Base-by-base conservation (phyloP, 2,888 invertebrate species). In the Altica lythri region DNA sequence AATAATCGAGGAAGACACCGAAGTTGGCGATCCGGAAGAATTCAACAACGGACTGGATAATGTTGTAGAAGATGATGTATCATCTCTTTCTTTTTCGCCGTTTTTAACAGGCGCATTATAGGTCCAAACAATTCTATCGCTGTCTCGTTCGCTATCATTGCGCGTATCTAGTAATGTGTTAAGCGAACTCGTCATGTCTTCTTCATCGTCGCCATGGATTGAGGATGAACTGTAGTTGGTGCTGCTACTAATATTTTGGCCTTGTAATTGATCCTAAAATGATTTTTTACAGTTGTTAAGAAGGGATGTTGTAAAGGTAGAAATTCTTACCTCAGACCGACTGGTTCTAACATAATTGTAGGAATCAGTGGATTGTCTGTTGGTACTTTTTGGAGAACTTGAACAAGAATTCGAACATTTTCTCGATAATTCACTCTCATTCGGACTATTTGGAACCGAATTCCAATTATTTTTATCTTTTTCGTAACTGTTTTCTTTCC, bases 101-200 rank as follows among this genome's bases (percentile, higher is more conserved):
- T n/a, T n/a, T 30, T 85, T 82, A 34, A 86, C 83, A n/a, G 92
- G 92, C 55, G 92, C 92, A 80, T 92, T 93, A 80, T 91, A 92
- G 45, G 92, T 92, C 92, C 92, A 92, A 45, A 92, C 91, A 72
- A 92, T 91, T 67, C 92, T 84, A 58, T 65, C 68, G 46, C 60
- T 57, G 37, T 66, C 67, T 46, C 65, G 64, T 50, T 62, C 67
- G n/a, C 64, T 64, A 42, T 76, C 75, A 22, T 72, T 73, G 55
- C 75, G 67, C 14, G 75, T 92, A 79, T 93, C 93, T 62, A 94
- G 79, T 55, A 95, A 80, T 57, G 93, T 93, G 78, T 95, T 94
- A 58, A 95, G 81, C 60, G 95, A 95, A 74, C 94, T 93, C 72
- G 94, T 93, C 71, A 93, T 92, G 76, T 95, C 95, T 74, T 93